Base-by-base conservation (phyloP, 2,888 invertebrate species). In the Tupiocoris notatus region DNA sequence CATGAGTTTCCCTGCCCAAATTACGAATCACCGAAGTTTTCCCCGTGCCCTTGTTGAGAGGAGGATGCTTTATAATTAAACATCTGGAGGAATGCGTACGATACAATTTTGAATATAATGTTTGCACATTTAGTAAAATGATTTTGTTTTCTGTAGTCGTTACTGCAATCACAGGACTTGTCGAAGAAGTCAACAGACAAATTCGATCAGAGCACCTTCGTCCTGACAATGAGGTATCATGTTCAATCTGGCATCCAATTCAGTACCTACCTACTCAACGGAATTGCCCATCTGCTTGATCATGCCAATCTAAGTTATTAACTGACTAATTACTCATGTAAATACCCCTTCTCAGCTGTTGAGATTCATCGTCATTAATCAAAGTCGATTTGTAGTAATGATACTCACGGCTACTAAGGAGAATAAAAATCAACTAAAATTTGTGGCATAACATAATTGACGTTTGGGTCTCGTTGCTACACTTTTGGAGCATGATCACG, bases 111-210 rank as follows among this genome's bases (percentile, higher is more conserved):
- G n/a, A n/a, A 59, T n/a, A 18, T 59, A 59, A 59, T n/a, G n/a
- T n/a, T n/a, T 59, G n/a, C 59, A 3, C 6, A 59, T 70, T 59
- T 58, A 70, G 70, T 70, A 70, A 70, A 59, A 70, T 39, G 2
- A 20, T 18, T 77, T 56, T 78, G 78, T 80, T 80, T 81, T 79
- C 79, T 84, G 84, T 89, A 91, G 91, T 91, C 88, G 90, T 91
- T 85, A 89, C 89, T 86, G 91, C 91, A 85, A 89, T 91, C 87
- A 89, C 91, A 84, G 91, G 90, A 84, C 89, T 92, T 85, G 88
- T 92, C 86, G 90, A 90, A 82, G 91, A 91, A 86, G 91, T 92
- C 87, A 90, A 91, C 86, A 90, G 90, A 84, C 89, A 90, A 87
- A 86, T 89, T 87, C 87, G 90, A 85, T 87, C 84, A 77, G 79